phyloP scores from a whole-genome alignment of 2,113 vertebrate genomes.

The Coturnix japonica region DNA sequence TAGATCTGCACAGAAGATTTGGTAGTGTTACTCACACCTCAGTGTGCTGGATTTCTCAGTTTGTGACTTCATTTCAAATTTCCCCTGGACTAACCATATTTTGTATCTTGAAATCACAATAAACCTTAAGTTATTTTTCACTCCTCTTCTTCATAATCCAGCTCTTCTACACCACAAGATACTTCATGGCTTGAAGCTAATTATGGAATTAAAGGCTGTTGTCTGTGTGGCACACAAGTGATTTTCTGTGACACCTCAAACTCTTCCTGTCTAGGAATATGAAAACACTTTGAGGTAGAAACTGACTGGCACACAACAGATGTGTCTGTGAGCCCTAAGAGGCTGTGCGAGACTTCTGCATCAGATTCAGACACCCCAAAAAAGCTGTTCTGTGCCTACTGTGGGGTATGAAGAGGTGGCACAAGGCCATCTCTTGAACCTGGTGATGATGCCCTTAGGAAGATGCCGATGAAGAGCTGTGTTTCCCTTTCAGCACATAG shows the following conservation, averaged over 20 bases:
- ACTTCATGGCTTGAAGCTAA: constrained; percentile 32
- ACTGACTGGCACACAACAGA: constrained; percentile 6
- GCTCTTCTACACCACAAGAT: neutral
- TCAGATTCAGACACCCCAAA: neutral
- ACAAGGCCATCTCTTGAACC: neutral
- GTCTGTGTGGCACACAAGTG: neutral
- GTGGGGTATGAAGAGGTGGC: neutral
- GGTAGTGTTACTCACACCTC: neutral
- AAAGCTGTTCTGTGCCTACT: neutral
- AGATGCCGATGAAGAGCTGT: neutral
- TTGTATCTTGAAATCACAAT: constrained; percentile 7
- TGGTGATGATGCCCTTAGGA: neutral
- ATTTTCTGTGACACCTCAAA: constrained; percentile 47
- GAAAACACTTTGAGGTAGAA: constrained; percentile 18
- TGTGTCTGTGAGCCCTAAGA: neutral
- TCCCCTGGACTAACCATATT: neutral
- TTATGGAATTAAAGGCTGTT: constrained; percentile 55
- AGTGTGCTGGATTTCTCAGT: neutral
- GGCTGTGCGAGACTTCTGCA: neutral
- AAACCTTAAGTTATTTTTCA: constrained; percentile 27
- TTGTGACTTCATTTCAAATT: neutral
- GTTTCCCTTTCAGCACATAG: neutral
- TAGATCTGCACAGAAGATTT: neutral
- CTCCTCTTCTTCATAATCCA: constrained; percentile 2
- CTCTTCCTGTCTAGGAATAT: constrained; percentile 26